Conservation (phyloP, 2,888 invertebrate genomes). For the Anticlea derivata region DNA sequence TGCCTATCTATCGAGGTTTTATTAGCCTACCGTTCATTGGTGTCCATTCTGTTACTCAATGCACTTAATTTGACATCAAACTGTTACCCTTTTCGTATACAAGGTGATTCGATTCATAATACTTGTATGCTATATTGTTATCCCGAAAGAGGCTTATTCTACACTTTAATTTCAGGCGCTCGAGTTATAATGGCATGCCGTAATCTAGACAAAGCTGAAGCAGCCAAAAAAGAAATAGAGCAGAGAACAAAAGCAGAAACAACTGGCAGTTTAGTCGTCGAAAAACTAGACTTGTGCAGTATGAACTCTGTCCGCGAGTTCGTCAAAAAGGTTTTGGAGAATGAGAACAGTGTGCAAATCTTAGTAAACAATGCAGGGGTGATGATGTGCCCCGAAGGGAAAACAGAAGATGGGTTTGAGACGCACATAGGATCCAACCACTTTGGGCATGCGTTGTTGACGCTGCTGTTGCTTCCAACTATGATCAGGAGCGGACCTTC, state of each 20-base stretch:
- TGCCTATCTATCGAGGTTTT: too few relatives aligned
- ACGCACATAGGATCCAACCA: conserved; percentile 88
- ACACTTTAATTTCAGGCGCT: too few relatives aligned
- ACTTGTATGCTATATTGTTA: too few relatives aligned
- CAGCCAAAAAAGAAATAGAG: conserved; percentile 78
- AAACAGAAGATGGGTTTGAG: conserved; percentile 87
- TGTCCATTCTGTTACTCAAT: too few relatives aligned
- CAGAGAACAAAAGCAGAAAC: conserved; percentile 39
- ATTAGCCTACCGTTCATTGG: too few relatives aligned
- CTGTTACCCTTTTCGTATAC: too few relatives aligned
- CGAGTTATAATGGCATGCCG: conserved; percentile 79
- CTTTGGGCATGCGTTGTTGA: conserved; percentile 86
- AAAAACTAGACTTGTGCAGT: conserved; percentile 82
- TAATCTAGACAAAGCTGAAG: conserved; percentile 70
- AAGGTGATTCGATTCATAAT: too few relatives aligned
- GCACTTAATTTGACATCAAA: too few relatives aligned
- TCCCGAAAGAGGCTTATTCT: too few relatives aligned
- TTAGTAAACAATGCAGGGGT: conserved; percentile 88
- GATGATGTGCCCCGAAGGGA: conserved; percentile 85
- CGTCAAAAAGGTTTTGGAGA: conserved; percentile 63
- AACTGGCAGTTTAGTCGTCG: conserved; percentile 59
- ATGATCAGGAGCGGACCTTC: conserved; percentile 84
- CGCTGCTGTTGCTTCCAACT: conserved; percentile 83
- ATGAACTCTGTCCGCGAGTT: conserved; percentile 83
- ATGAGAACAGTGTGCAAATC: conserved; percentile 79